Evolutionary conservation across 2,113 vertebrate species (phyloP).

Genomic region (Acrocephalus kingi): DNA sequence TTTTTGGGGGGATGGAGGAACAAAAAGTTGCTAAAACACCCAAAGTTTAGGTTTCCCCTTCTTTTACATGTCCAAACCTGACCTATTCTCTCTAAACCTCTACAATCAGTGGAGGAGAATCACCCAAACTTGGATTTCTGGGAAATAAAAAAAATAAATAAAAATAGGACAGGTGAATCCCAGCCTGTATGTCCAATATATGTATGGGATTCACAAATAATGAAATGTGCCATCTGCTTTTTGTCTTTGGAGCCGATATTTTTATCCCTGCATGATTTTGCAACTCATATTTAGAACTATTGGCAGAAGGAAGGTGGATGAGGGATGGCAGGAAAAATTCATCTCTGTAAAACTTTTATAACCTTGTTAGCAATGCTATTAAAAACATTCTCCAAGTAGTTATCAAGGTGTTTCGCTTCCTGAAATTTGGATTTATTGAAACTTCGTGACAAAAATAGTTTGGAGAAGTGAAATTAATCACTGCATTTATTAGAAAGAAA

Average conservation of each 20-base stretch:
- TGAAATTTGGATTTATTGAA: not conserved
- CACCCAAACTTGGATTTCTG: not conserved
- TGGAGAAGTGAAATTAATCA: not conserved
- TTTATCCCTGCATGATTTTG: not conserved
- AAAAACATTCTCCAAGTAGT: not conserved
- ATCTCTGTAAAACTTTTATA: not conserved
- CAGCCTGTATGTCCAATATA: not conserved
- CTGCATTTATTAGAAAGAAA: not conserved
- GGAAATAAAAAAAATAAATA: not conserved
- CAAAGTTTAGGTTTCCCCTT: not conserved
- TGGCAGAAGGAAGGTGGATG: not conserved
- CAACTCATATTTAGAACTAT: not conserved
- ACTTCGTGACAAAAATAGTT: not conserved
- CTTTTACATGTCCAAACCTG: not conserved
- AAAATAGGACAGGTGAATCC: not conserved
- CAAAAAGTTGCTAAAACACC: not conserved
- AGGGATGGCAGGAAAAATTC: not conserved
- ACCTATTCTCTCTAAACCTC: not conserved
- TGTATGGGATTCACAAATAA: not conserved
- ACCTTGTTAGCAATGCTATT: not conserved
- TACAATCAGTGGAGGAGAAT: not conserved
- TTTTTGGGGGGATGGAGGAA: not conserved
- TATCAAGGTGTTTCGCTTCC: not conserved
- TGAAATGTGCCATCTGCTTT: constrained; percentile 12
- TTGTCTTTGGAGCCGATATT: not conserved